phyloP scores from a whole-genome alignment of 2,888 invertebrate species.

The Masnerella sp. region DNA sequence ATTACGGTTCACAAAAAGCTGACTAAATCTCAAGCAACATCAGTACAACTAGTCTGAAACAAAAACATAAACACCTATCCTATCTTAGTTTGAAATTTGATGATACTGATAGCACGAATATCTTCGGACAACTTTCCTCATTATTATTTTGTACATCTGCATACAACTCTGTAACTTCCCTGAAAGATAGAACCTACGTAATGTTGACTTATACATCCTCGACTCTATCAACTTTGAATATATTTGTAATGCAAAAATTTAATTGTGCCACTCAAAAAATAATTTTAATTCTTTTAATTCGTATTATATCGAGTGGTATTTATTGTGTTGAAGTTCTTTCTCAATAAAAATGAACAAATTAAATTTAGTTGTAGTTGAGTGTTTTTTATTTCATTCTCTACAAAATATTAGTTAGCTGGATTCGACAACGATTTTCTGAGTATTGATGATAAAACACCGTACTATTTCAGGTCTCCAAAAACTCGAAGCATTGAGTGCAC shows the following conservation, averaged over 20 bases:
- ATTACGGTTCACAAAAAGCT: too few species aligned
- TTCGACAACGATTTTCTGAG: not conserved
- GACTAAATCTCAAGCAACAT: too few species aligned
- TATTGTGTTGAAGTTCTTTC: too few species aligned
- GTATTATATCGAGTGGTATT: too few species aligned
- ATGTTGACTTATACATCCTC: not conserved
- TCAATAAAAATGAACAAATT: too few species aligned
- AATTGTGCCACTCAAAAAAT: not conserved
- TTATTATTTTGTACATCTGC: conserved; percentile 6
- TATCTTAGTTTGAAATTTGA: conserved; percentile 2
- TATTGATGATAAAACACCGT: not conserved
- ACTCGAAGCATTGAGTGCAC: not conserved
- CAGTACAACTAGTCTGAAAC: too few species aligned
- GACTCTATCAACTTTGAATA: too few species aligned
- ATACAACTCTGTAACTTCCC: not conserved
- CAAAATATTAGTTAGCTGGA: too few species aligned
- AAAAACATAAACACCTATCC: not conserved
- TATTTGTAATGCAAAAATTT: too few species aligned
- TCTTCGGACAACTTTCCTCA: conserved; percentile 3
- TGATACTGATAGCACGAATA: not conserved
- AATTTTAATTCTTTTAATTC: too few species aligned
- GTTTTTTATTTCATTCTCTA: too few species aligned
- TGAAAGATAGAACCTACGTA: not conserved
- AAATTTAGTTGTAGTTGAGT: too few species aligned
- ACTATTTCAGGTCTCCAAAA: conserved; percentile 2